Evolutionary conservation across 2,797 vertebrate genomes (phyloP), one percentile per base, ranked within the genome.

Genomic region (Pipistrellus nathusii): DNA sequence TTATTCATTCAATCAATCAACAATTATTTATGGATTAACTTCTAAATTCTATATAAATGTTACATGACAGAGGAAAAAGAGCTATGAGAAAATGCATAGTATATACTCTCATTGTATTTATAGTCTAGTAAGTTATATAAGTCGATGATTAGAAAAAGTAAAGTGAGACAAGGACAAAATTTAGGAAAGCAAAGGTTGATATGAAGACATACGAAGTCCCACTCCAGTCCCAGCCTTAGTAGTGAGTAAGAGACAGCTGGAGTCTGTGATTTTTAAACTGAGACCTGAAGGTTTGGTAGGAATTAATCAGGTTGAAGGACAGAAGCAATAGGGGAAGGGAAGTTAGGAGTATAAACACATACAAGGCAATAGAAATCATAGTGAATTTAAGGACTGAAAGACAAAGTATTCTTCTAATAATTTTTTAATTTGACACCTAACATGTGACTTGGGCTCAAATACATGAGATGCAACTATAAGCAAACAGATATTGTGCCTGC

Each of bases 321-420:
- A 83, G 14, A 90, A 80, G 20, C 57, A 23, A 41, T 84, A 5
- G 12, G 5, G 18, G 12, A 71, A 81, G 77, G 78, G 17, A 75
- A 25, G 20, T 64, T 77, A 53, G 66, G 73, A 75, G 18, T 55
- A 82, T 27, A 25, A 91, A 51, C 6, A 75, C 8, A 85, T 48
- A 32, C 0, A 69, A 88, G 13, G 20, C 6, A 51, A 69, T 48
- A 90, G 35, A 90, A 5, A 87, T 15, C 9, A 64, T 6, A 59
- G 27, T 41, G 25, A 48, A 69, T 38, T 51, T 94, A 30, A 85
- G 46, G 23, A 75, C 87, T 85, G 15, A 91, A 87, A 71, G 18
- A 25, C 64, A 87, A 55, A 25, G 8, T 83, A 93, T 80, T 90
- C 21, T 66, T 88, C 20, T 69, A 71, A 81, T 92, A 57, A 38